These are phyloP conservation scores for Apis dorsata DNA, from an alignment of 1,140 invertebrate genomes.

Conservation along the genomic window DNA sequence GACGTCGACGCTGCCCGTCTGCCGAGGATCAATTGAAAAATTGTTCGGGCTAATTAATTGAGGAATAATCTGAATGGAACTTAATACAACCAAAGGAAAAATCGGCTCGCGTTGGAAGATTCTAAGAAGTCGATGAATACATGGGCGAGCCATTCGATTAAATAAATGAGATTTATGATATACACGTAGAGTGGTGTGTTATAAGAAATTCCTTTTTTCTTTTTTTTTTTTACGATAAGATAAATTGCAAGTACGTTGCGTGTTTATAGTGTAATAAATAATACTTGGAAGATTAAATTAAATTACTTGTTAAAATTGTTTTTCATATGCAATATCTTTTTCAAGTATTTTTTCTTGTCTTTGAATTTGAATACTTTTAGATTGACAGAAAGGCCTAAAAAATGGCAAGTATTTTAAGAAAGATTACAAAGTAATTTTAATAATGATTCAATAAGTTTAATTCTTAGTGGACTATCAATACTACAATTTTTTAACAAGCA, in stretches of 20 bases:
- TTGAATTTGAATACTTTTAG: too few relatives aligned
- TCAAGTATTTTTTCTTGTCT: too few relatives aligned
- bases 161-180: constrained; percentile 1
- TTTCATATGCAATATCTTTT: too few relatives aligned
- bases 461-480: too few relatives aligned
- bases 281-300: not conserved
- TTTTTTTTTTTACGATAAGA: not conserved
- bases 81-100: constrained; percentile 48
- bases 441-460: too few relatives aligned
- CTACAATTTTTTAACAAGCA: too few relatives aligned
- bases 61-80: constrained; percentile 65
- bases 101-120: constrained; percentile 6
- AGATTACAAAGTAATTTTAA: too few relatives aligned
- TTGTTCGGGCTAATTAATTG: constrained; percentile 72
- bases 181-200: too few relatives aligned
- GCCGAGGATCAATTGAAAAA: constrained; percentile 73
- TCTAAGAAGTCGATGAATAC: not conserved
- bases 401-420: too few relatives aligned
- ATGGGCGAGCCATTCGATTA: not conserved
- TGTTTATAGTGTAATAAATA: not conserved
- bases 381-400: too few relatives aligned
- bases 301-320: not conserved
- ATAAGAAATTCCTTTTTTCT: not conserved
- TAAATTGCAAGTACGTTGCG: not conserved
- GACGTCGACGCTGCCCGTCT: constrained; percentile 35